Evolutionary conservation across 2,113 vertebrate species (phyloP).

Genomic region (Burhinus oedicnemus): DNA sequence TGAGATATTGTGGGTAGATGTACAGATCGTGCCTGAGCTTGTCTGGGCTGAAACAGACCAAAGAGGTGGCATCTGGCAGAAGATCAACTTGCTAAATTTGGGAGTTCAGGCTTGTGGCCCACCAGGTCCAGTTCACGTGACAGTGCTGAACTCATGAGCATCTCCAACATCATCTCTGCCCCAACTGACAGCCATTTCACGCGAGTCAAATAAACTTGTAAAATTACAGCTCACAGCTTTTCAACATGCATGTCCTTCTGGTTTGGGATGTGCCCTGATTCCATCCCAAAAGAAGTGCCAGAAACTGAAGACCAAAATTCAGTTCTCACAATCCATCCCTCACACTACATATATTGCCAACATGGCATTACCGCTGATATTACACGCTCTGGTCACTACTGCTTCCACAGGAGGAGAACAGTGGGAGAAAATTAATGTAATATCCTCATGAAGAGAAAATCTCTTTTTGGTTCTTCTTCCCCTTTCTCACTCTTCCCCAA

Average conservation of each 20-base stretch:
- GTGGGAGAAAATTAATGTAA: not conserved
- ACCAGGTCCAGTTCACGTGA: not conserved
- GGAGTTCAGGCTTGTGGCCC: not conserved
- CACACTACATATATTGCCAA: not conserved
- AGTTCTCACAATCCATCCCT: fast-evolving
- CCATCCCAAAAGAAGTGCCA: not conserved
- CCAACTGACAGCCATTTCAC: not conserved
- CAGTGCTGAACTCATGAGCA: not conserved
- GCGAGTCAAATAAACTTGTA: not conserved
- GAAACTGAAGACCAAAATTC: not conserved
- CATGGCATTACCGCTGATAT: not conserved
- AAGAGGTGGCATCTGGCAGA: not conserved
- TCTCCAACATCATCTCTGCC: not conserved
- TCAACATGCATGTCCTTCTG: not conserved
- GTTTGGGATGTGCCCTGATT: not conserved
- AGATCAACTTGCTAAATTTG: not conserved
- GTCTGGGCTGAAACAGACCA: not conserved
- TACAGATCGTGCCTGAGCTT: not conserved
- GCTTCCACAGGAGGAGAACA: not conserved
- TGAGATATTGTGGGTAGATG: not conserved
- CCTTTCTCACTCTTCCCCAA: not conserved
- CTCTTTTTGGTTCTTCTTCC: not conserved
- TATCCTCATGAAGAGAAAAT: not conserved
- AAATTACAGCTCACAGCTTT: not conserved
- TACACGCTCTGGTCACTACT: not conserved